Conservation (phyloP, 2,797 vertebrate genomes). For the Crocidura indochinensis region DNA sequence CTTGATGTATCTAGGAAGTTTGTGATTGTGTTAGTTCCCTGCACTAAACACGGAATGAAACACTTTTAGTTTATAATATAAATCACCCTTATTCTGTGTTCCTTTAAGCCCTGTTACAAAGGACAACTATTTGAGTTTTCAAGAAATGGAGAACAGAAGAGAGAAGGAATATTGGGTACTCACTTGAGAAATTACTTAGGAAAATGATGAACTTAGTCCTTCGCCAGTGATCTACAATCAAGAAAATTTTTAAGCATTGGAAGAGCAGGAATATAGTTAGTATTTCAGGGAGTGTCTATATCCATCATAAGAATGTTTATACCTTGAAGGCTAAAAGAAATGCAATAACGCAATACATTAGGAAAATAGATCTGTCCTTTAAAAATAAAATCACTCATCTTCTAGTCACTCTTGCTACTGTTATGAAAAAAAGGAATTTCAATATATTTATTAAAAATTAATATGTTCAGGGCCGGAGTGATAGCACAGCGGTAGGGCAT, state of each 20-base stretch:
- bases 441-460: no score
- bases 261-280: neutral
- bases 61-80: neutral
- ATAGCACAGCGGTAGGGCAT: no score
- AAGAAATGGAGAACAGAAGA: neutral
- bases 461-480: no score
- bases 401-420: no score
- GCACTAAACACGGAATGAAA: neutral
- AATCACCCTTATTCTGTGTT: neutral
- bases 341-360: neutral
- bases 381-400: no score
- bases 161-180: neutral
- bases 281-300: neutral
- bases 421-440: no score
- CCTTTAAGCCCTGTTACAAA: neutral
- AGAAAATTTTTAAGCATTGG: neutral
- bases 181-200: neutral
- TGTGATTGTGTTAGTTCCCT: neutral
- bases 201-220: neutral
- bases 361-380: neutral
- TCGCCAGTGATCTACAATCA: neutral
- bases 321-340: slow-evolving; percentile 16
- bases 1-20: neutral
- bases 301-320: neutral
- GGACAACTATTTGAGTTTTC: neutral